A percentile compares a stretch with the other conserved stretches of the same genome.
Evolutionary conservation across 2,888 invertebrate species (phyloP).

Genomic region (Pollenia angustigena): DNA sequence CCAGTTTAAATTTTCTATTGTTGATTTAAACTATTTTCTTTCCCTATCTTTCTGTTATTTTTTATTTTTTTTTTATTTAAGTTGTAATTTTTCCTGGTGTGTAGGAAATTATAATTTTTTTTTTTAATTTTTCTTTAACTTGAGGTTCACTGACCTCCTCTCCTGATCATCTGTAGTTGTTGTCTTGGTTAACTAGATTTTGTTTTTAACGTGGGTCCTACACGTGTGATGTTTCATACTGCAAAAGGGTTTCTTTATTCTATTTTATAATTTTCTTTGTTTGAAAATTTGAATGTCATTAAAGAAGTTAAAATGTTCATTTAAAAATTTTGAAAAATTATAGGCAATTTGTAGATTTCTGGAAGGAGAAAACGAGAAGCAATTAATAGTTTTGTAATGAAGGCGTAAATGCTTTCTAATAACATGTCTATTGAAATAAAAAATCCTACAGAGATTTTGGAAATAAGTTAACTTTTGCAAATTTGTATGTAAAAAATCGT

Average conservation of each 20-base stretch:
- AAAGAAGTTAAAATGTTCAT: conserved; percentile 6
- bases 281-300: conserved; percentile 25
- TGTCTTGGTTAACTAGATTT: conserved; percentile 23
- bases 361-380: background rate
- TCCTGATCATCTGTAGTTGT: conserved; percentile 5
- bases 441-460: background rate
- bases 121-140: conserved; percentile 27
- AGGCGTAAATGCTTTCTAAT: background rate
- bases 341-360: conserved; percentile 11
- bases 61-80: conserved; percentile 14
- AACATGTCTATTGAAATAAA: no score
- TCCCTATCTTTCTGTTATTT: conserved; percentile 16
- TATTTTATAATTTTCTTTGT: conserved; percentile 10
- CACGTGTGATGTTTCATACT: conserved; percentile 29
- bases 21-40: conserved; percentile 46
- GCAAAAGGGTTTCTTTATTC: conserved; percentile 38
- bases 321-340: conserved; percentile 14
- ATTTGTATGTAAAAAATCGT: no score
- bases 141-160: conserved; percentile 59
- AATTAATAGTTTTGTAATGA: conserved; percentile 22
- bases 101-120: conserved; percentile 40
- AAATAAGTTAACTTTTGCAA: background rate
- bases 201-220: conserved; percentile 36
- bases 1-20: conserved; percentile 57
- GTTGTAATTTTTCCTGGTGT: conserved; percentile 44